Conservation (phyloP, 1,140 invertebrate genomes). For the Cotesia typhae region DNA sequence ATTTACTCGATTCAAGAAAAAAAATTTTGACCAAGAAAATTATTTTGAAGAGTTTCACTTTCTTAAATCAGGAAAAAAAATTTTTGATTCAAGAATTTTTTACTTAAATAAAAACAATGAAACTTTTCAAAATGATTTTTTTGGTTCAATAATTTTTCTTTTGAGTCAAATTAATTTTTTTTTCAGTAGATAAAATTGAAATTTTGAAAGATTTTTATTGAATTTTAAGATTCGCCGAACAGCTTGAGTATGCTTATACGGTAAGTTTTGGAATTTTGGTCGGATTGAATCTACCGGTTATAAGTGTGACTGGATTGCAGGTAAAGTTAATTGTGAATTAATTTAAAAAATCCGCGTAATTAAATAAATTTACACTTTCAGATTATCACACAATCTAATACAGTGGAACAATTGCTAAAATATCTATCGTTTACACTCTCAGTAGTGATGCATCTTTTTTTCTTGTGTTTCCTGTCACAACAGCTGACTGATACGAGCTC, state of each 20-base stretch:
- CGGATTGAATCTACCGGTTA: slow-evolving; percentile 17
- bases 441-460: slow-evolving; percentile 38
- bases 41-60: background rate
- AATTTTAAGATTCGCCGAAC: slow-evolving; percentile 34
- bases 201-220: background rate
- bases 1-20: no score
- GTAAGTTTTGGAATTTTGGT: slow-evolving; percentile 31
- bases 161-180: background rate
- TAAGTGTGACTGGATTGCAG: slow-evolving; percentile 38
- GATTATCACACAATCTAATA: slow-evolving; percentile 12
- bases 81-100: background rate
- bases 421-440: slow-evolving; percentile 9
- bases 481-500: slow-evolving; percentile 37
- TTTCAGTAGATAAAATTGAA: background rate
- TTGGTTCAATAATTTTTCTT: no score
- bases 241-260: slow-evolving; percentile 36
- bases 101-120: background rate
- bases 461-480: slow-evolving; percentile 37
- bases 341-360: no score
- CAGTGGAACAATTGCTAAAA: slow-evolving; percentile 26
- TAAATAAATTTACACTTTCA: background rate
- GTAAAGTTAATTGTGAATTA: slow-evolving; percentile 12
- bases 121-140: no score
- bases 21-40: background rate
- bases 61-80: no score